Evolutionary conservation across 1,140 invertebrate species (phyloP), one percentile per base, ranked within the genome.

Genomic region (Melitaea cinxia): DNA sequence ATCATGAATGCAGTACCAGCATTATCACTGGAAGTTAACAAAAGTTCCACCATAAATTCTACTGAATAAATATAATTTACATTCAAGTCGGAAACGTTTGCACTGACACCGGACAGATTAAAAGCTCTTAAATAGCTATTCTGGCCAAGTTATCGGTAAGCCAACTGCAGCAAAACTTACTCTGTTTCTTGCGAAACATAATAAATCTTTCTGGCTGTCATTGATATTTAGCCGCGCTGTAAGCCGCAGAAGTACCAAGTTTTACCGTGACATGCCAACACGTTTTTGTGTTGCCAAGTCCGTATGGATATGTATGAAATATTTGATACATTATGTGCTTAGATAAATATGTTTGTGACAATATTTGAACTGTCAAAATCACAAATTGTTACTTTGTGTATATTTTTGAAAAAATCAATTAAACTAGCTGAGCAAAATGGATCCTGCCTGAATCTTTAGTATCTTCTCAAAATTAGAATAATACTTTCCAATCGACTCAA

Each of bases 161-260:
- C 80, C 73, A 73, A 83, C 78, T 84, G 80, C 83, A 83, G 68
- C 63, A 59, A 77, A 85, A 85, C 77, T 85, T 83, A 53, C 63
- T 75, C 72, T 78, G 78, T 82, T 85, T 83, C 83, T 83, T 81
- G 83, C 66, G 74, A 71, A 78, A 83, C 78, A 78, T 81, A 82
- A 85, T 85, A 84, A 83, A 85, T 85, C 83, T 85, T 85, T 75
- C 72, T 77, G 68, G 77, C 77, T 85, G 83, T 81, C 83, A 83
- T 85, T 85, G 83, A 82, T 83, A 85, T 81, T 85, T 83, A 82
- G 78, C 80, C 69, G 73, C 68, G 72, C 61, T 68, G 77, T 60
- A 73, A 70, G 64, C 65, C 62, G 63, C 68, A 76, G 72, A 74
- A 80, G 28, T 45, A 47, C 33, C 17, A 49, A 37, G 52, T 54